A percentile compares a stretch with the other conserved stretches of the same genome.
Conservation (phyloP, 2,113 vertebrate genomes). For the Onychostruthus taczanowskii region DNA sequence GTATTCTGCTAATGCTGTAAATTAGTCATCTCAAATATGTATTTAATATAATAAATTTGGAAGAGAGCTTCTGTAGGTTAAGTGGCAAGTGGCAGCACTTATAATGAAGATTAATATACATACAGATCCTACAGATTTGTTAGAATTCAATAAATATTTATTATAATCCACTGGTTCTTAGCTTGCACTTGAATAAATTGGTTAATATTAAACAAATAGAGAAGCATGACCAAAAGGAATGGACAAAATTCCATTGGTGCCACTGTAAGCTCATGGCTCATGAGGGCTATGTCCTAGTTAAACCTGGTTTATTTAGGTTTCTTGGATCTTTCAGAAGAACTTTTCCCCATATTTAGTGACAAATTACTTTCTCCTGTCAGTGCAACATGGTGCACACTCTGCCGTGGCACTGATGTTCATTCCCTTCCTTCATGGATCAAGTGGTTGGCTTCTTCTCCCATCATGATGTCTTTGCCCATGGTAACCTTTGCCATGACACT, state of each 20-base stretch:
- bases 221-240: neutral
- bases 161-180: constrained; percentile 35
- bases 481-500: constrained; percentile 14
- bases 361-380: neutral
- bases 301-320: neutral
- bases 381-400: neutral
- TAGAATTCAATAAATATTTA: constrained; percentile 66
- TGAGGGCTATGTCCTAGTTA: neutral
- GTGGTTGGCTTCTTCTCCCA: neutral
- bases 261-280: neutral
- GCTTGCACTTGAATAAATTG: constrained; percentile 42
- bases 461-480: neutral
- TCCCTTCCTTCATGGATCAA: constrained; percentile 18
- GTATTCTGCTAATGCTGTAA: constrained; percentile 54
- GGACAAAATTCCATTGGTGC: neutral
- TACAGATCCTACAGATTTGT: constrained; percentile 24
- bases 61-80: constrained; percentile 46
- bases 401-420: neutral
- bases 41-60: constrained; percentile 62
- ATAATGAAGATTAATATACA: constrained; percentile 64
- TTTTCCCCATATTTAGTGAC: neutral
- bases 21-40: constrained; percentile 61
- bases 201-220: constrained; percentile 43
- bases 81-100: constrained; percentile 50
- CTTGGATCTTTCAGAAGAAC: neutral